Evolutionary conservation across 2,888 invertebrate species (phyloP).

Genomic region (Drosophila neutralis): DNA sequence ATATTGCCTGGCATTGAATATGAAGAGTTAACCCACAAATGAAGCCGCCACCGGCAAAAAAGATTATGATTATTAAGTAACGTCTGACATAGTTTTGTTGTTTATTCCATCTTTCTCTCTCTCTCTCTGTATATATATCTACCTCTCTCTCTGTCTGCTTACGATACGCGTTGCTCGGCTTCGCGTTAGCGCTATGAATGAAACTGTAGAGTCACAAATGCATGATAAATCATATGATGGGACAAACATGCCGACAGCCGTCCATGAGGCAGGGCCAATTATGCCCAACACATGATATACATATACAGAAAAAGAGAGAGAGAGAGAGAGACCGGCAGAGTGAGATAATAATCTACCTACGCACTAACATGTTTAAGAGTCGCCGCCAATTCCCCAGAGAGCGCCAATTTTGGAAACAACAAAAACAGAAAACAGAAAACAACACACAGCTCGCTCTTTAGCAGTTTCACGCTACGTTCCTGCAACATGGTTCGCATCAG

Average conservation of each 20-base stretch:
- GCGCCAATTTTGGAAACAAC: slow-evolving; percentile 59
- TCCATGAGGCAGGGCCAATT: slow-evolving; percentile 60
- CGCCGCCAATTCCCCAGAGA: slow-evolving; percentile 62
- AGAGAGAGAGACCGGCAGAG: slow-evolving; percentile 4
- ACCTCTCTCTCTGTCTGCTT: slow-evolving; percentile 1
- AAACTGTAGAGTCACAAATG: slow-evolving; percentile 81
- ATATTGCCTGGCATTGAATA: slow-evolving; percentile 41
- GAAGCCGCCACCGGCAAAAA: slow-evolving; percentile 58
- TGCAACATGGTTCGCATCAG: slow-evolving; percentile 34
- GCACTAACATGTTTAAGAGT: slow-evolving; percentile 47
- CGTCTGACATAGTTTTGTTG: slow-evolving; percentile 75
- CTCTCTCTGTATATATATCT: slow-evolving; percentile 21
- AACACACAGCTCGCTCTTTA: slow-evolving; percentile 59
- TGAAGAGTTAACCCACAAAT: slow-evolving; percentile 60
- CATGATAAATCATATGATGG: slow-evolving; percentile 82
- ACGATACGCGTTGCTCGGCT: slow-evolving; percentile 2
- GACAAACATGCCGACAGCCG: slow-evolving; percentile 82
- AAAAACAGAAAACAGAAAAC: not conserved
- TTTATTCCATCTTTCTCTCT: not conserved
- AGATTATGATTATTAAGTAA: slow-evolving; percentile 74
- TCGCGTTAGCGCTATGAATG: slow-evolving; percentile 38
- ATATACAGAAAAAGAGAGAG: slow-evolving; percentile 1
- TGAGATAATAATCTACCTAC: slow-evolving; percentile 55
- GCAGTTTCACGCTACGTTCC: slow-evolving; percentile 56
- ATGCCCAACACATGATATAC: slow-evolving; percentile 44